A percentile compares a stretch with the other conserved stretches of the same genome.
These are phyloP conservation scores for Amphiprion clarkii DNA, from an alignment of 2,797 vertebrate genomes.

Conservation along the genomic window DNA sequence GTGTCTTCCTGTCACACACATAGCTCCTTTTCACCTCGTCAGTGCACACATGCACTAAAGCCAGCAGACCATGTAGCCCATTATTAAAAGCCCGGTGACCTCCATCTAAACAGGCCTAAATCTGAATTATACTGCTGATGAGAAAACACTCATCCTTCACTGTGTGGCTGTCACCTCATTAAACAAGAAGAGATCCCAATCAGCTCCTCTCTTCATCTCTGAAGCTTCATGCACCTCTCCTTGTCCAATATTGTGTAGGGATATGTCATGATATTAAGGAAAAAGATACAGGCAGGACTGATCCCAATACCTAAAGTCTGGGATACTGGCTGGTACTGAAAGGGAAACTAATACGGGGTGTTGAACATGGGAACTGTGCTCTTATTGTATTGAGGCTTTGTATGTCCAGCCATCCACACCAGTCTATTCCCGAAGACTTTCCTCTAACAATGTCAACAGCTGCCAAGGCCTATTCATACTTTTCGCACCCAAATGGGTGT, in stretches of 20 bases:
- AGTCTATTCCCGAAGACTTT: too few species aligned
- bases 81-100: constrained; percentile 68
- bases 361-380: neutral
- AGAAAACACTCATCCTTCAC: constrained; percentile 71
- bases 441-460: too few species aligned
- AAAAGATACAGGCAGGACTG: neutral
- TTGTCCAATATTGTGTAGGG: constrained; percentile 23
- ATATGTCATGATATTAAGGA: constrained; percentile 34
- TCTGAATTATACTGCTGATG: constrained; percentile 68
- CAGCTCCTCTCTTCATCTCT: constrained; percentile 41
- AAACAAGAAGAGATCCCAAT: constrained; percentile 56
- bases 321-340: neutral
- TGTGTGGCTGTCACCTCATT: constrained; percentile 65
- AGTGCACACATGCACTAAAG: constrained; percentile 7
- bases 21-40: neutral
- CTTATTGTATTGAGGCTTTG: too few species aligned
- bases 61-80: constrained; percentile 58
- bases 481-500: too few species aligned
- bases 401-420: too few species aligned
- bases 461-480: too few species aligned
- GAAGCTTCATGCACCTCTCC: constrained; percentile 7
- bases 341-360: neutral
- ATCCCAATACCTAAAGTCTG: neutral
- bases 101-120: constrained; percentile 65
- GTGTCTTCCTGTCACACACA: constrained; percentile 5